Base-by-base conservation (phyloP, 2,113 vertebrate species). In the Melanostigma gelatinosum region DNA sequence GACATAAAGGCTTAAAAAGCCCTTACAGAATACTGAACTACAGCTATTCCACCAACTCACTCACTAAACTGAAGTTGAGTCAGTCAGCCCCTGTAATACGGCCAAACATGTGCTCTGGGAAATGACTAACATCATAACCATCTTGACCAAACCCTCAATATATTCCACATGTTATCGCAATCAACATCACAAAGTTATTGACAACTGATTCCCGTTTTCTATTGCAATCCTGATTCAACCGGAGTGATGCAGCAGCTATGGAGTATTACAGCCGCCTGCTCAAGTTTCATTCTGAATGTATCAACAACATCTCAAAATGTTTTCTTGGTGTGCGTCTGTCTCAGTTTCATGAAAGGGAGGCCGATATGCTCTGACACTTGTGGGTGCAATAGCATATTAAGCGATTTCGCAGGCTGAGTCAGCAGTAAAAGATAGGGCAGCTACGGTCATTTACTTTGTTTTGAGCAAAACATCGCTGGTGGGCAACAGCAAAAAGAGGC, bases 81-180 rank as follows among this genome's bases (percentile, higher is more conserved):
- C 38, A 60, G 54, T 81, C 70, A 79, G 62, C 9, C 42, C 12
- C 54, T 80, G 58, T 42, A 80, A 72, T 63, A 63, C n/a, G 24
- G 24, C 38, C 36, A 58, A 72, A 69, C 72, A 22, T 72, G 81
- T n/a, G 81, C 36, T 69, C 40, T 79, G 85, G 91, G 80, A 92
- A 90, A 91, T 92, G 86, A 89, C 90, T 91, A 82, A 91, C 0
- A 15, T 72, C 83, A 64, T 8, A 86, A 85, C 54, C 55, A 88
- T 90, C 46, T 72, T 7, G 57, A 50, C 87, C 85, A 89, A 87
- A 88, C 85, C 84, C 79, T 88, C 78, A 89, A 86, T 88, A 27
- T 75, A 61, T 82, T 89, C 88, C 90, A 92, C 78, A 88, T 94
- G 91, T 72, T 86, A 92, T 89, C 18, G 70, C n/a, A n/a, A n/a